A percentile compares a stretch with the other conserved stretches of the same genome.
These are phyloP conservation scores for Indicator maculatus DNA, from an alignment of 2,113 vertebrate species.

Conservation along the genomic window DNA sequence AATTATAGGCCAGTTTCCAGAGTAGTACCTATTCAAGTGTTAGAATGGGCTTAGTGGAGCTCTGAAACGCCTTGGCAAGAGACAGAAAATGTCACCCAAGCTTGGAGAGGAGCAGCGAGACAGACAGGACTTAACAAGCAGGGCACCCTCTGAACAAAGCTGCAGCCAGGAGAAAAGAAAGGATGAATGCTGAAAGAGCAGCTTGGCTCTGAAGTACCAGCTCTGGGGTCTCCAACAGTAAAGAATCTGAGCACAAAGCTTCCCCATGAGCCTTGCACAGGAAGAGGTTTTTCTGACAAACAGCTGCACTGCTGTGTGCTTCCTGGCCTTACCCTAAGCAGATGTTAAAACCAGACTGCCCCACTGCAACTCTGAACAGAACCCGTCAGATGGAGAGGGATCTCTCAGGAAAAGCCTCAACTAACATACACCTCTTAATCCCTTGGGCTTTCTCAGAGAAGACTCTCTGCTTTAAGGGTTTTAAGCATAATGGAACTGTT, in stretches of 20 bases:
- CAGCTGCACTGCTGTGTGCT: neutral
- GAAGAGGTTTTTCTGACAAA: neutral
- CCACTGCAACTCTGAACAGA: neutral
- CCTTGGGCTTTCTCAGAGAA: neutral
- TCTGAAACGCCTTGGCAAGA: slow-evolving; percentile 66
- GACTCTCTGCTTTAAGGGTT: neutral
- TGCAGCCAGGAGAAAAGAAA: slow-evolving; percentile 34
- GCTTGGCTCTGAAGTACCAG: neutral
- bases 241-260: neutral
- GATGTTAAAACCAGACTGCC: neutral
- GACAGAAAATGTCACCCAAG: slow-evolving; percentile 62
- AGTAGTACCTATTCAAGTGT: slow-evolving; percentile 56
- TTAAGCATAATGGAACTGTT: neutral
- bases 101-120: neutral
- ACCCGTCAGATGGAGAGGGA: slow-evolving; percentile 32
- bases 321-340: neutral
- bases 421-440: neutral
- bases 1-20: slow-evolving; percentile 17
- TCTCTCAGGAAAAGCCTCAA: neutral
- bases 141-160: neutral
- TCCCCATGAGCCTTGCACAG: slow-evolving; percentile 1
- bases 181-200: slow-evolving; percentile 41
- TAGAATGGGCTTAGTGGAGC: slow-evolving; percentile 63
- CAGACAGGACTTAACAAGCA: neutral
- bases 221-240: neutral